Percentiles rank a stretch among this genome's conserved stretches.
phyloP scores from a whole-genome alignment of 1,140 invertebrate species.

The Ceratina australensis region DNA sequence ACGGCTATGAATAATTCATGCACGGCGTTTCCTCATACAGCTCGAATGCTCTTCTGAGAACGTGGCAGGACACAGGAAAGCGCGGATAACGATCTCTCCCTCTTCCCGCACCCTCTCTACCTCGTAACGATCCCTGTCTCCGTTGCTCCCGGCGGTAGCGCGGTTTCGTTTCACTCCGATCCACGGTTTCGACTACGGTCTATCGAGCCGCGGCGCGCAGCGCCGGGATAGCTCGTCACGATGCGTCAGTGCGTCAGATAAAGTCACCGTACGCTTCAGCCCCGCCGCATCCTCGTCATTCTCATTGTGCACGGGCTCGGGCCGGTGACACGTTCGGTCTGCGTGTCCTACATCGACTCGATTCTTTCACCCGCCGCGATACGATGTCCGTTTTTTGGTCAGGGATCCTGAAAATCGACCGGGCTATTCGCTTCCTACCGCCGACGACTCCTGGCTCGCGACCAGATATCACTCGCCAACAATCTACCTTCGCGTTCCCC shows the following conservation, averaged over 20 bases:
- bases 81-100: slow-evolving; percentile 74
- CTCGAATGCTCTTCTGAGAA: slow-evolving; percentile 77
- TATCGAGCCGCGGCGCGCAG: slow-evolving; percentile 39
- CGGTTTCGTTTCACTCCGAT: slow-evolving; percentile 33
- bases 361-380: background rate
- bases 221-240: slow-evolving; percentile 56
- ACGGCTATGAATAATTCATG: slow-evolving; percentile 79
- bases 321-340: slow-evolving; percentile 48
- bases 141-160: background rate
- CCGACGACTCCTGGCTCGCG: background rate
- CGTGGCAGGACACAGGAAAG: slow-evolving; percentile 79
- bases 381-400: background rate
- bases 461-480: background rate
- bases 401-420: slow-evolving; percentile 36
- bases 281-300: slow-evolving; percentile 56
- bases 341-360: slow-evolving; percentile 47
- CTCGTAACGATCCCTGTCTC: slow-evolving; percentile 36
- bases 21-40: slow-evolving; percentile 77
- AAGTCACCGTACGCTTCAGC: slow-evolving; percentile 55
- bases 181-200: slow-evolving; percentile 52
- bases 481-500: background rate
- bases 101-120: slow-evolving; percentile 41
- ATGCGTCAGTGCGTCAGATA: slow-evolving; percentile 67
- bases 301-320: slow-evolving; percentile 53
- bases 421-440: background rate